Base-by-base conservation (phyloP, 2,888 invertebrate genomes). In the Cinara cedri region DNA sequence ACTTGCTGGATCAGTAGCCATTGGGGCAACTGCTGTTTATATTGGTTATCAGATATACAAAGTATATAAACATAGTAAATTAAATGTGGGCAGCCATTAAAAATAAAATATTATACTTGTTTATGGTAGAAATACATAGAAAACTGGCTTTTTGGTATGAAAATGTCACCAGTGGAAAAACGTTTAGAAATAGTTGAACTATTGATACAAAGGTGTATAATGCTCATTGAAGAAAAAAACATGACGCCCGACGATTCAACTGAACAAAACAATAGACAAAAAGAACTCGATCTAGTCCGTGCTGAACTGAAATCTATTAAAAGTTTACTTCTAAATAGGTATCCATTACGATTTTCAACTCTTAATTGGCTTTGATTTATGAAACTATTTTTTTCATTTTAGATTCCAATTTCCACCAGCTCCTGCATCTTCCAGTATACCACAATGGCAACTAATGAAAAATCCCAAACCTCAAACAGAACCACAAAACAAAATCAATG, bases 321-420 rank as follows among this genome's bases (percentile, higher is more conserved):
- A 62, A 42, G 70, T 51, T 62, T 78, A 51, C 57, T 78, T 24
- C 70, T 78, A n/a, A 70, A 60, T 49, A 78, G 49, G 78, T 78
- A 78, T 49, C 16, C 49, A 60, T 54, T 60, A 11, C 16, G 34
- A n/a, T 4, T 9, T n/a, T n/a, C n/a, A 16, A 11, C 34, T 34
- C 34, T 65, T 34, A 9, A 62, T 68, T 66, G 57, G 10, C 26
- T 68, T 26, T 21, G 0, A 60, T 46, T 11, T 57, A 34, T 60
- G 42, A 6, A 16, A 54, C 16, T 65, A 44, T 24, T 42, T 65
- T 3, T 3, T 42, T 68, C 3, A 3, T n/a, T 62, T 78, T 70
- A 78, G 78, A 78, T 49, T 13, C 13, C 78, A 78, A 51, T 78
- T 78, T 51, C 78, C 78, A 6, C 78, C 78, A 34, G 78, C 78